A percentile compares a stretch with the other conserved stretches of the same genome.
phyloP scores from a whole-genome alignment of 2,797 vertebrate genomes.

The Dromococcyx pavoninus region DNA sequence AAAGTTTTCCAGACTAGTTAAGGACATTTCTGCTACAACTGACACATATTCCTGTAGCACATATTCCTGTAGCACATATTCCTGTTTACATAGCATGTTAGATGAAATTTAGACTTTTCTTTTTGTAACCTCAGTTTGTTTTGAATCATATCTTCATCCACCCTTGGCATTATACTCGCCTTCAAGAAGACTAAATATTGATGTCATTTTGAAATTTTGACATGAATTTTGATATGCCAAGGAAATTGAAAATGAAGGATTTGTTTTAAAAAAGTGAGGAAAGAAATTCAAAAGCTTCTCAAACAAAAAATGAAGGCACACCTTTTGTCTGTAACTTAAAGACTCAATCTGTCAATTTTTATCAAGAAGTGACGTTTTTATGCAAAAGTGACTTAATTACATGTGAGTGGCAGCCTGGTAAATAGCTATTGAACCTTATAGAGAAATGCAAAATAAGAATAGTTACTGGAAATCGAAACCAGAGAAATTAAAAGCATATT shows the following conservation, averaged over 20 bases:
- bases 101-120: not conserved
- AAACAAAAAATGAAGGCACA: not conserved
- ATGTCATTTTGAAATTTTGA: not conserved
- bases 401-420: not conserved
- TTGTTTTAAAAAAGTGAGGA: not conserved
- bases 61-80: not conserved
- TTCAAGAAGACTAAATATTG: not conserved
- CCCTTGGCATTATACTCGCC: not conserved
- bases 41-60: not conserved
- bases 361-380: no score
- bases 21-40: not conserved
- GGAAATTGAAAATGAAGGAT: not conserved
- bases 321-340: not conserved
- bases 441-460: not conserved
- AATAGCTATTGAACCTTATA: not conserved
- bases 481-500: not conserved
- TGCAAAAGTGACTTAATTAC: not conserved
- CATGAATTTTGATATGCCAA: not conserved
- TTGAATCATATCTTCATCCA: not conserved
- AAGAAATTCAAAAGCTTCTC: not conserved
- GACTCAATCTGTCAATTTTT: not conserved
- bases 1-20: not conserved
- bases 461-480: not conserved
- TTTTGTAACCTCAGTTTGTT: not conserved
- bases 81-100: not conserved